Evolutionary conservation across 2,888 invertebrate genomes (phyloP), one percentile per base, ranked within the genome.

Genomic region (Diadegma fenestrale): DNA sequence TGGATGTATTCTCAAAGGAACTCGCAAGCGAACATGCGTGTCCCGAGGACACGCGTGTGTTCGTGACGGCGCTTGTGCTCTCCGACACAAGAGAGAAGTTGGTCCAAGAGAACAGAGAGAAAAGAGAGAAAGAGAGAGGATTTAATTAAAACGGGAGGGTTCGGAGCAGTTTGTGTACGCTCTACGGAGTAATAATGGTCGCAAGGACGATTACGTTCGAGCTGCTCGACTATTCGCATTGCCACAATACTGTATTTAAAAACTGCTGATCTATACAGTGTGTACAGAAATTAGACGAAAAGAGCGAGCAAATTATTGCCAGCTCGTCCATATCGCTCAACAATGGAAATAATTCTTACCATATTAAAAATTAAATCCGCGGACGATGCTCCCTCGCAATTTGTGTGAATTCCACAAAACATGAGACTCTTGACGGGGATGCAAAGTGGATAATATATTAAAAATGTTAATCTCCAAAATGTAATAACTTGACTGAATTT

Each of bases 111-210:
- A 75, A 64, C 48, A 66, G 72, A 73, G 64, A 45, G 61, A 73
- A 45, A 78, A 58, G 58, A 19, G 58, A 69, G 58, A 58, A 33
- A 66, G 68, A 68, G 43, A 54, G 78, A 78, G 75, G 76, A 82
- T 85, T 85, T 82, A 85, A 85, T 85, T 85, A 85, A 85, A 85
- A 85, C 77, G 51, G 82, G 66, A 22, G 66, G 76, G 73, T 26
- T 73, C 43, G n/a, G n/a, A n/a, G 71, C 22, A 63, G 61, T 71
- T 71, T 82, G 76, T 73, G 68, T 83, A 68, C 80, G 69, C 45
- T 73, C 68, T 19, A 80, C 63, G 54, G 61, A 82, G 71, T 80
- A 77, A 51, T 77, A 68, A 84, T 82, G 75, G 79, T 85, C 69
- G 51, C 76, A 68, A 80, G 76, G 82, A 80, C 85, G 76, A 85